Percentiles rank a stretch among this genome's conserved stretches.
phyloP scores from a whole-genome alignment of 2,113 vertebrate species.

The Cariama cristata region DNA sequence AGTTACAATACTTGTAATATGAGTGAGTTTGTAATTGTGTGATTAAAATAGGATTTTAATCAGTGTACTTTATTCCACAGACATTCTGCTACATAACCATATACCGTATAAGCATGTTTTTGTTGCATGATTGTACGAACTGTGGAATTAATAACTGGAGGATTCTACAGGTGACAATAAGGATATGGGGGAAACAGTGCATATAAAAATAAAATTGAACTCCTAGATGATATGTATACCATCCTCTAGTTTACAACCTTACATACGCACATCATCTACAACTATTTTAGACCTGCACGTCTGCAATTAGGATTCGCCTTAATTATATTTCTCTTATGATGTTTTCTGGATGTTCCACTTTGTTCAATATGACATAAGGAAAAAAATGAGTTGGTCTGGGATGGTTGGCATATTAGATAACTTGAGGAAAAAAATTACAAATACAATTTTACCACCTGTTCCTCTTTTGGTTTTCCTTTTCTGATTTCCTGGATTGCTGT shows the following conservation, averaged over 20 bases:
- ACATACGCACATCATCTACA: rapidly evolving
- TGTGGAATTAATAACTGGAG: neutral
- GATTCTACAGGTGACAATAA: neutral
- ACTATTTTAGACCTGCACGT: neutral
- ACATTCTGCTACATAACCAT: neutral
- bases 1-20: neutral
- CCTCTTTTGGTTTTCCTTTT: neutral
- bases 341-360: neutral
- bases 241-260: neutral
- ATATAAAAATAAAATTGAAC: neutral
- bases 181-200: neutral
- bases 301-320: neutral
- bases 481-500: neutral
- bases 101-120: neutral
- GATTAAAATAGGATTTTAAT: neutral
- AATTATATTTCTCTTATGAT: neutral
- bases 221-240: neutral
- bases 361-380: neutral
- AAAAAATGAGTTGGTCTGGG: neutral
- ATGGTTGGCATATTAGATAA: neutral
- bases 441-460: neutral
- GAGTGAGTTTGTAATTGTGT: neutral
- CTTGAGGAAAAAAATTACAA: neutral
- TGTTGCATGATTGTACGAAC: neutral
- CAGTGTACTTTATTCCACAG: neutral